Evolutionary conservation across 2,888 invertebrate genomes (phyloP).

Genomic region (Lepidonotus clava): DNA sequence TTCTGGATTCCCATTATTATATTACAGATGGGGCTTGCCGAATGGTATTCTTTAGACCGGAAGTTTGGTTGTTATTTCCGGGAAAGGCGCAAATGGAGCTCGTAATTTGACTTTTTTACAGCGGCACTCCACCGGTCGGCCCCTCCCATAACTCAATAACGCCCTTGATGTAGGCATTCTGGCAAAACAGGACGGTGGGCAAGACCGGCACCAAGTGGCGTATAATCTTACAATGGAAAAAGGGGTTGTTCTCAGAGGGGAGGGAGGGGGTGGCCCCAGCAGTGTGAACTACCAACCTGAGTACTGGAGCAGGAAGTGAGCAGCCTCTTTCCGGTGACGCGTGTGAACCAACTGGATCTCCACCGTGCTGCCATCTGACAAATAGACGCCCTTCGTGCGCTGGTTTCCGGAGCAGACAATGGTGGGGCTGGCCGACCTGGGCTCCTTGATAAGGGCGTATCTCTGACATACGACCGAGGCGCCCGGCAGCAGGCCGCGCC

Average conservation of each 20-base stretch:
- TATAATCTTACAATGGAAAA: too few relatives aligned
- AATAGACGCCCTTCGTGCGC: constrained; percentile 28
- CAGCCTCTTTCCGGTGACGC: not conserved
- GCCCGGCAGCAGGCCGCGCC: not conserved
- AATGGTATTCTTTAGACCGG: not conserved
- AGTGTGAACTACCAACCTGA: constrained; percentile 20
- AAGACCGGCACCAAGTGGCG: too few relatives aligned
- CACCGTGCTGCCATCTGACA: constrained; percentile 44
- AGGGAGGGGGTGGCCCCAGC: not conserved
- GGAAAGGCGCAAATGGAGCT: not conserved
- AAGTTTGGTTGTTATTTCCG: not conserved
- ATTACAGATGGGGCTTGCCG: too few relatives aligned
- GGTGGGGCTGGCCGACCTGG: constrained; percentile 14
- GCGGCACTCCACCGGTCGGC: too few relatives aligned
- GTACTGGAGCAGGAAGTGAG: constrained; percentile 51
- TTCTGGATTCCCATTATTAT: too few relatives aligned
- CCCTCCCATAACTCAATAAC: too few relatives aligned
- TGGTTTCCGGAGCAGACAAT: constrained; percentile 34
- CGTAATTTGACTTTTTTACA: not conserved
- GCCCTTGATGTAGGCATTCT: too few relatives aligned
- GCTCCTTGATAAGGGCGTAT: constrained; percentile 49
- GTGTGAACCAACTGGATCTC: constrained; percentile 26
- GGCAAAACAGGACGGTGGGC: too few relatives aligned
- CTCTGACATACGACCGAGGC: constrained; percentile 33
- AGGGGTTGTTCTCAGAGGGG: too few relatives aligned